A percentile compares a stretch with the other conserved stretches of the same genome.
Conservation (phyloP, 2,888 invertebrate species). For the Melieria crassipennis region DNA sequence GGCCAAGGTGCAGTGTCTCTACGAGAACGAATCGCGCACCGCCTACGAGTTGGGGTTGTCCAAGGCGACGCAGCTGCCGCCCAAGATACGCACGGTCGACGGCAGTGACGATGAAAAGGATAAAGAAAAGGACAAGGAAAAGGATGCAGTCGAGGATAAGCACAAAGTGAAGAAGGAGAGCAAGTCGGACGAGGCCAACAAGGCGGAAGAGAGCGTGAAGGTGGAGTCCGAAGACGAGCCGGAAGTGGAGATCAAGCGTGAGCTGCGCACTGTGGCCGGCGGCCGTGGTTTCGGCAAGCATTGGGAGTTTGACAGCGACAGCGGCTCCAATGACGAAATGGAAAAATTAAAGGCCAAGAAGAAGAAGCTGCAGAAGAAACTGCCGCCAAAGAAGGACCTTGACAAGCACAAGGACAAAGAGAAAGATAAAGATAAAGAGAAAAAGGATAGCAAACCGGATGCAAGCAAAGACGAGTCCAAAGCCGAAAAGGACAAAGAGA, state of each 20-base stretch:
- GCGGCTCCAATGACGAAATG: conserved; percentile 60
- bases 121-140: conserved; percentile 41
- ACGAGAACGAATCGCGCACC: conserved; percentile 86
- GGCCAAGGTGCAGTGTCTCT: conserved; percentile 90
- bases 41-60: conserved; percentile 72
- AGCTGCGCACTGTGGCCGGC: conserved; percentile 78
- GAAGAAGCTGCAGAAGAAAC: conserved; percentile 51
- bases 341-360: conserved; percentile 51
- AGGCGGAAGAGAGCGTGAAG: conserved; percentile 40
- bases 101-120: conserved; percentile 68
- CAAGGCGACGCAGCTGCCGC: conserved; percentile 67
- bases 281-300: conserved; percentile 84
- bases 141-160: conserved; percentile 33
- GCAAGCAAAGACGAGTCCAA: conserved; percentile 40
- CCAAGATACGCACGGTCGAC: conserved; percentile 63
- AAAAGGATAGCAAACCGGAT: conserved; percentile 51
- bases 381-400: conserved; percentile 53
- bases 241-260: conserved; percentile 67
- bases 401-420: conserved; percentile 59
- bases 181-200: conserved; percentile 41
- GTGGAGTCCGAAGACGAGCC: conserved; percentile 47
- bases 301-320: conserved; percentile 78
- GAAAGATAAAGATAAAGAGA: conserved; percentile 44
- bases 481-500: conserved; percentile 47
- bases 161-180: conserved; percentile 42